These are phyloP conservation scores for Acanthopleura granulata DNA, from an alignment of 2,888 invertebrate genomes.

Conservation along the genomic window DNA sequence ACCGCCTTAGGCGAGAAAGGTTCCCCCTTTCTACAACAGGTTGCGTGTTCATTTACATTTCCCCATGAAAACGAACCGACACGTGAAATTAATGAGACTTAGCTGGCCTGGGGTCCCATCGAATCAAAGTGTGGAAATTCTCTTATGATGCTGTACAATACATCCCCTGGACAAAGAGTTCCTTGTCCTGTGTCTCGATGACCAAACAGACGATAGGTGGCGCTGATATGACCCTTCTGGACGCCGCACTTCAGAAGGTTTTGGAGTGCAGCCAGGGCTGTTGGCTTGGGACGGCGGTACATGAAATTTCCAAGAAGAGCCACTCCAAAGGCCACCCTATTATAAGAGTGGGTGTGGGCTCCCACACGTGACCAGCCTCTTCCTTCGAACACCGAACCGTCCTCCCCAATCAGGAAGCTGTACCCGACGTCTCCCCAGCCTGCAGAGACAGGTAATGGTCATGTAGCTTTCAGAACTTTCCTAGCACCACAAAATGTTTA, in stretches of 20 bases:
- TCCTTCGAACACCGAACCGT: slow-evolving; percentile 81
- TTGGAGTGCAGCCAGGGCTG: slow-evolving; percentile 47
- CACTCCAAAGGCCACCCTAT: slow-evolving; percentile 70
- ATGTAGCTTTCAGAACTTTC: too few species aligned
- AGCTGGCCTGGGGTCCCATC: neutral
- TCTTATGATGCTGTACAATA: slow-evolving; percentile 45
- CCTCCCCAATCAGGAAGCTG: slow-evolving; percentile 85
- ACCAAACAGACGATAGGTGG: slow-evolving; percentile 52
- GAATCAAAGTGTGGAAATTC: slow-evolving; percentile 43
- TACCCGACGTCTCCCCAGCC: slow-evolving; percentile 55
- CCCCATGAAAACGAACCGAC: too few species aligned
- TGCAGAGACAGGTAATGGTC: slow-evolving; percentile 22
- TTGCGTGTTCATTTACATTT: too few species aligned
- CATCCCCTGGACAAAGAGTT: slow-evolving; percentile 54
- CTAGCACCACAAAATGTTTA: too few species aligned
- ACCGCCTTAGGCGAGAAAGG: too few species aligned
- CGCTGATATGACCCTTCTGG: slow-evolving; percentile 42
- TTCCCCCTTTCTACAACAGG: too few species aligned
- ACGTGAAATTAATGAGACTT: too few species aligned
- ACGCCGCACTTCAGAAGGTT: slow-evolving; percentile 53
- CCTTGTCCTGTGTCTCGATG: slow-evolving; percentile 45
- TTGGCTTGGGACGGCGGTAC: slow-evolving; percentile 44
- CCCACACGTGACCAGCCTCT: slow-evolving; percentile 82
- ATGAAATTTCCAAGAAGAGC: slow-evolving; percentile 61
- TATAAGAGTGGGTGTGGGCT: slow-evolving; percentile 78